phyloP scores from a whole-genome alignment of 2,888 invertebrate genomes.

The Ernsta delagoae region DNA sequence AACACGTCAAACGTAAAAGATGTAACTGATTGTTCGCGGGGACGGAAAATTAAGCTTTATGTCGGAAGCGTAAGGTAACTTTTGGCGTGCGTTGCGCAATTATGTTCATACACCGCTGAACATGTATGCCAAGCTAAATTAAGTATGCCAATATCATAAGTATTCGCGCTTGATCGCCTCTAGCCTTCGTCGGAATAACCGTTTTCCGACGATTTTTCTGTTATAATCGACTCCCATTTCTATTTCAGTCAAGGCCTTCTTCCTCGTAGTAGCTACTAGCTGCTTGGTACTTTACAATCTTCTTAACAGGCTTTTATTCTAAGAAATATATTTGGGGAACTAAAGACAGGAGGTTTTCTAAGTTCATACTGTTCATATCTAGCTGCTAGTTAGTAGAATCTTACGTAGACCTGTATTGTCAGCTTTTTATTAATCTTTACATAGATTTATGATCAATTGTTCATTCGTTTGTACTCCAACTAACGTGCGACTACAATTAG shows the following conservation, averaged over 20 bases:
- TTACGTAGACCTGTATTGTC: no score
- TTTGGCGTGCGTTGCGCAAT: conserved; percentile 36
- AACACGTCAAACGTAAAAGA: conserved; percentile 24
- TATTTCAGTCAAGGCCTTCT: conserved; percentile 71
- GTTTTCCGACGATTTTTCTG: conserved; percentile 82
- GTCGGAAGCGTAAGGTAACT: conserved; percentile 7
- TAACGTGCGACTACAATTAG: no score
- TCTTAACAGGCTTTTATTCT: no score
- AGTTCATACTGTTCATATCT: no score
- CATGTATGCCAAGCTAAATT: conserved; percentile 80
- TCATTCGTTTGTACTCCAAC: no score
- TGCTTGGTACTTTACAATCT: no score
- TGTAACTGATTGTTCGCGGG: conserved; percentile 18
- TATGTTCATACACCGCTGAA: conserved; percentile 57
- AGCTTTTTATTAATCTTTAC: no score
- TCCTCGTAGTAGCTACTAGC: conserved; percentile 2
- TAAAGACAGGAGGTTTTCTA: no score
- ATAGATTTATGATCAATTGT: no score
- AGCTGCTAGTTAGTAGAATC: no score
- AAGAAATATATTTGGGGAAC: no score
- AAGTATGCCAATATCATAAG: conserved; percentile 83
- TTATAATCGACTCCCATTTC: conserved; percentile 52
- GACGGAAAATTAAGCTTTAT: conserved; percentile 38
- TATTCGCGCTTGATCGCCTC: conserved; percentile 71
- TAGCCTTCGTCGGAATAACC: conserved; percentile 74